Evolutionary conservation across 2,113 vertebrate genomes (phyloP).

Genomic region (Recurvirostra avosetta): DNA sequence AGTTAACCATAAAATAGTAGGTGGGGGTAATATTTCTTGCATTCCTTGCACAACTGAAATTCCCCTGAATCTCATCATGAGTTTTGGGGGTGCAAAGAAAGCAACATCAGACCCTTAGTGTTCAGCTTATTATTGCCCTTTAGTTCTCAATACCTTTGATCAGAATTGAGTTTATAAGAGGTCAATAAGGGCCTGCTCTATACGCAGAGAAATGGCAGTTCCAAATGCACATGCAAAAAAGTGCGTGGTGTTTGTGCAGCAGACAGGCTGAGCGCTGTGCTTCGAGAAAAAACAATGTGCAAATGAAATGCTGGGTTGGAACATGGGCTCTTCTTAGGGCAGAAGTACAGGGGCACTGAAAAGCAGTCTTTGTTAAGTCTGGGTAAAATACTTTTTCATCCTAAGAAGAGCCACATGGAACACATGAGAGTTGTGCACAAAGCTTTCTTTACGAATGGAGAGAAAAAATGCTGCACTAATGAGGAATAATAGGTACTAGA

Average conservation of each 20-base stretch:
- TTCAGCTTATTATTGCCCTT: slow-evolving; percentile 27
- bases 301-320: slow-evolving; percentile 63
- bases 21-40: not conserved
- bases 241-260: slow-evolving; percentile 40
- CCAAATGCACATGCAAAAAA: slow-evolving; percentile 72
- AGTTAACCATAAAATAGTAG: not conserved
- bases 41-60: not conserved
- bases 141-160: slow-evolving; percentile 1
- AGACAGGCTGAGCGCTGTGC: slow-evolving; percentile 59
- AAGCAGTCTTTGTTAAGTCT: not conserved
- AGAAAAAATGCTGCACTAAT: slow-evolving; percentile 51
- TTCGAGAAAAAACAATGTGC: slow-evolving; percentile 59
- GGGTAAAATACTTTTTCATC: slow-evolving; percentile 8
- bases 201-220: slow-evolving; percentile 38
- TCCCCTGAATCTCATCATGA: not conserved
- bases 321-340: slow-evolving; percentile 60
- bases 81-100: slow-evolving; percentile 9
- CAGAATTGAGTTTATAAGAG: not conserved
- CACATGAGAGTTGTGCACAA: slow-evolving; percentile 66
- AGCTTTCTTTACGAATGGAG: slow-evolving; percentile 55
- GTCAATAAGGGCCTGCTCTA: slow-evolving; percentile 10
- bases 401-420: slow-evolving; percentile 67
- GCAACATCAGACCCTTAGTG: slow-evolving; percentile 8
- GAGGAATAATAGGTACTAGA: not conserved
- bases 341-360: not conserved